Percentiles rank a stretch among this genome's conserved stretches.
phyloP scores from a whole-genome alignment of 2,113 vertebrate genomes.

The Calyptommatus sinebrachiatus region DNA sequence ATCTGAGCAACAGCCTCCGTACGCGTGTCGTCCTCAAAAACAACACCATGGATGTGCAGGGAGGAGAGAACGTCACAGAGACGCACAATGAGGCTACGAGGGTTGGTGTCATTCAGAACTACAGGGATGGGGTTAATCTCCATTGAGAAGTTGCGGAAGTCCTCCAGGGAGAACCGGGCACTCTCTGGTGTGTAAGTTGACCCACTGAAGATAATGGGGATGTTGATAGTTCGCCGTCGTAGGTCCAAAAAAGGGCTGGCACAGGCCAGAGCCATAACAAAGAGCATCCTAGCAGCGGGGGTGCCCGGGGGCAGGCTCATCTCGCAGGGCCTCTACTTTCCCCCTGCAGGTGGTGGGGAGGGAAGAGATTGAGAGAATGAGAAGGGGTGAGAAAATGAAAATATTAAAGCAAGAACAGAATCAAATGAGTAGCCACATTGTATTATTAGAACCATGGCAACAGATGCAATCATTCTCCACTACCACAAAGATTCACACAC shows the following conservation, averaged over 20 bases:
- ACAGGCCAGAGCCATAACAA: constrained; percentile 82
- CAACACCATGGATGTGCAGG: constrained; percentile 89
- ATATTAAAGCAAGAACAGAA: background rate
- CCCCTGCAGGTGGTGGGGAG: constrained; percentile 37
- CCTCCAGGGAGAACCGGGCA: constrained; percentile 78
- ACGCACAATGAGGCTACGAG: constrained; percentile 89
- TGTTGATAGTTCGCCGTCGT: constrained; percentile 66
- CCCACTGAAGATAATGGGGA: constrained; percentile 75
- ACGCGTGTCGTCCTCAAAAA: constrained; percentile 89
- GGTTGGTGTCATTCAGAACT: constrained; percentile 91
- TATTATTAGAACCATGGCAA: background rate
- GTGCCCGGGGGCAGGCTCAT: constrained; percentile 70
- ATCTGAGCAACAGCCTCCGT: constrained; percentile 86
- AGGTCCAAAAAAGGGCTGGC: constrained; percentile 80
- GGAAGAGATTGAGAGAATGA: constrained; percentile 62
- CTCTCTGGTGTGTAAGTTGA: constrained; percentile 80
- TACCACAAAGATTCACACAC: too few relatives aligned
- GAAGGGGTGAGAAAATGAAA: constrained; percentile 41
- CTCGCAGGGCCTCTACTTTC: constrained; percentile 46
- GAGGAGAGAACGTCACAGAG: constrained; percentile 92
- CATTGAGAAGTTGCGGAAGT: constrained; percentile 80
- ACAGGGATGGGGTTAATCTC: constrained; percentile 88
- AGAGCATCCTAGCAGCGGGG: constrained; percentile 79
- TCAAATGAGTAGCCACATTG: background rate
- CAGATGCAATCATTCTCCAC: background rate